Conservation (phyloP, 1,140 invertebrate species). For the Caenorhabditis briggsae region DNA sequence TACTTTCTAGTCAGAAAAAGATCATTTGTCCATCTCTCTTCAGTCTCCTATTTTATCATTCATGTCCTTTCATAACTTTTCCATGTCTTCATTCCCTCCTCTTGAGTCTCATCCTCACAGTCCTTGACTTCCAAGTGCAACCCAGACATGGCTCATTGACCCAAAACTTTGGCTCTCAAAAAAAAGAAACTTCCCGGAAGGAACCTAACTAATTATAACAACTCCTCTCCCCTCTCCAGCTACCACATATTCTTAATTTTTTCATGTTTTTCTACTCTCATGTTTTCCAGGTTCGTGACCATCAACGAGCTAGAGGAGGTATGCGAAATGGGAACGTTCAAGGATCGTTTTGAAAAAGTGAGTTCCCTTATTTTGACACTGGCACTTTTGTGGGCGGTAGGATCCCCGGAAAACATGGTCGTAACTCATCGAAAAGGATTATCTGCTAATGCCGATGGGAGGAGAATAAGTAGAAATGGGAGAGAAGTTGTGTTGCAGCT, state of each 20-base stretch:
- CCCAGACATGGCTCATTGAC: constrained; percentile 7
- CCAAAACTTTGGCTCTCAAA: not conserved
- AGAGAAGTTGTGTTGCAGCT: not conserved
- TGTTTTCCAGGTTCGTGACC: constrained; percentile 37
- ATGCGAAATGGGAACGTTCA: constrained; percentile 45
- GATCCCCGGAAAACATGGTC: constrained; percentile 6
- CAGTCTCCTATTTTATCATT: constrained; percentile 48
- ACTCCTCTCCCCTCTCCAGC: not conserved
- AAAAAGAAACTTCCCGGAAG: not conserved
- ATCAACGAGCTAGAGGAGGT: constrained; percentile 42
- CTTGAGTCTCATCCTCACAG: not conserved
- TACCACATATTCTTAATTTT: not conserved
- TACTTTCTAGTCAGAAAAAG: too few species aligned
- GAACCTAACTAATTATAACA: constrained; percentile 11
- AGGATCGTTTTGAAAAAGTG: constrained; percentile 51
- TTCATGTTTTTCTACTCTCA: not conserved
- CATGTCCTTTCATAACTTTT: constrained; percentile 30
- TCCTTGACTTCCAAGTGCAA: not conserved
- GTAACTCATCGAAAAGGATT: constrained; percentile 24
- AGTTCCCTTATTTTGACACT: not conserved
- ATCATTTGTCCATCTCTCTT: not conserved
- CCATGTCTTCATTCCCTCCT: not conserved
- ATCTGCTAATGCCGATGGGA: constrained; percentile 28
- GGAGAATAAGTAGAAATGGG: not conserved
- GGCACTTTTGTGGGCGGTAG: not conserved